Evolutionary conservation across 2,797 vertebrate species (phyloP), one percentile per base, ranked within the genome.

Genomic region (Pseudocheirus occidentalis): DNA sequence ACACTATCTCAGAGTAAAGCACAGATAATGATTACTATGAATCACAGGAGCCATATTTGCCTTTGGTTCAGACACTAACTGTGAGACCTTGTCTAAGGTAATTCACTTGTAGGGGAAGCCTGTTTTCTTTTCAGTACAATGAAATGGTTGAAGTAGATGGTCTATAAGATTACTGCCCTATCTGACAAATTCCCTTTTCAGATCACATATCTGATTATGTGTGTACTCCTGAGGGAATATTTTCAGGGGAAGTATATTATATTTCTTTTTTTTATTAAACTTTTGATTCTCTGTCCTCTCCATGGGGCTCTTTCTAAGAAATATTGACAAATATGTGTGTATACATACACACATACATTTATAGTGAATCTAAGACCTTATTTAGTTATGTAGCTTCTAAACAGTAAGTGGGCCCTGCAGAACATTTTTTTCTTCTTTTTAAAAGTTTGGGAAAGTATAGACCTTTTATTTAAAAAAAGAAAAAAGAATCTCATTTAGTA

Each of bases 301-400:
- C 13, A 54, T 89, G 10, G 40, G 93, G 16, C 18, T 93, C 81
- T 95, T 95, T 92, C 58, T 90, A 81, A n/a, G 55, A 95, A 95
- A 90, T 87, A 95, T 95, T 96, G 94, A 95, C 40, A 96, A 93
- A 92, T 87, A 27, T 87, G 73, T 87, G 9, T 50, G 11, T 55
- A 13, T 55, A 14, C 3, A 55, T 1, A 55, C 11, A 55, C 21
- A 57, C 6, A 57, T 5, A 87, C 1, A 12, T 73, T 40, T 14
- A 87, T 27, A 87, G 95, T 1, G 0, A 95, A 92, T 91, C 73
- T 56, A 91, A 97, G 90, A 0, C 34, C 50, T 62, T 59, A 53
- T 96, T 95, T 66, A 66, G 3, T 96, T 95, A 94, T 95, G 95
- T 91, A 29, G 66, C 95, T 98, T 95, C 89, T 62, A 94, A 95